Base-by-base conservation (phyloP, 2,113 vertebrate species). In the Vulpes lagopus region DNA sequence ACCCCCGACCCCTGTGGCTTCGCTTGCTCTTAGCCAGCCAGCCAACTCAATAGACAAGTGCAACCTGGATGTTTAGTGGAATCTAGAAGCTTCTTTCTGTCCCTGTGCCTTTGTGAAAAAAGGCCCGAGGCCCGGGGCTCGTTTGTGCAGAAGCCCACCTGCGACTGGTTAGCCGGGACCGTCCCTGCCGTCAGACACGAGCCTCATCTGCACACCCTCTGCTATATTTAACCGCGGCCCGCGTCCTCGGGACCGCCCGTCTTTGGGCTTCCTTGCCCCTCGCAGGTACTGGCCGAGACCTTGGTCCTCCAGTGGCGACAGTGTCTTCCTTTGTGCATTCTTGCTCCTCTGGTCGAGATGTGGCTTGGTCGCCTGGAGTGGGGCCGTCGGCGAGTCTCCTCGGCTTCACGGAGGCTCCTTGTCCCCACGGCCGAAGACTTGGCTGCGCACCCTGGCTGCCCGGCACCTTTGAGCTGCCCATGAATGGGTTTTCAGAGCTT, bases 401-500 rank as follows among this genome's bases (percentile, higher is more conserved):
- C 0, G 7, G 43, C 62, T 64, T 65, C 71, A 22, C 0, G 35
- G 88, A 17, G 62, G n/a, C 69, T 73, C 60, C 76, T 83, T 59
- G 74, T 93, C 60, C 80, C 43, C 59, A 20, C 0, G 11, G 80
- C 19, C 3, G 57, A 32, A 3, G 73, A 8, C 64, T n/a, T 32
- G 0, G 96, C 57, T 12, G 2, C 51, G 38, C 64, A 23, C 12
- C 25, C 17, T 1, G 27, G 20, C 51, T 5, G 35, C 71, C 43
- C 0, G 17, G 53, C 80, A 16, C 80, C 51, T 83, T 17, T 2
- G 73, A 74, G 80, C 53, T 20, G 80, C 9, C 65, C 64, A 1
- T 62, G 80, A 82, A 32, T 25, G 85, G 30, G 51, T 67, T 69
- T 97, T 93, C 62, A 57, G 93, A 97, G 35, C 86, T 43, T 32